Conservation (phyloP, 2,113 vertebrate genomes). For the Hucho hucho region DNA sequence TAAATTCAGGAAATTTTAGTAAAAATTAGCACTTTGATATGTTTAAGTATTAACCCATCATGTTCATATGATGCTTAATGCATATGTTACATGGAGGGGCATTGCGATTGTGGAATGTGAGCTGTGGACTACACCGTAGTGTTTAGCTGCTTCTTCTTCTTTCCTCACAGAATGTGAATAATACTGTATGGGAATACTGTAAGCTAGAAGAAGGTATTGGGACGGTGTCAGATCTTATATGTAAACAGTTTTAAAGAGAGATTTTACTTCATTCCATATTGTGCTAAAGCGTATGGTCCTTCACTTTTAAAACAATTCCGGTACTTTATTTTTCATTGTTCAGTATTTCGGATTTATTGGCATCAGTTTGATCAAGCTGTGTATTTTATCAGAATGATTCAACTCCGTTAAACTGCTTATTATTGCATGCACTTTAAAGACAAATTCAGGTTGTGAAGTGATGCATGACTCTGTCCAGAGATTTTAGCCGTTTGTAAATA, state of each 20-base stretch:
- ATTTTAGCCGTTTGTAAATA: conserved; percentile 99
- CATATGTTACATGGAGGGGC: conserved; percentile 70
- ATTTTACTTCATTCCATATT: conserved; percentile 94
- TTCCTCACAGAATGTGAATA: conserved; percentile 91
- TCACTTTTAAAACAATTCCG: conserved; percentile 68
- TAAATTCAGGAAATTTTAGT: conserved; percentile 97
- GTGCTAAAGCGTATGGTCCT: conserved; percentile 81
- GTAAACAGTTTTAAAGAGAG: conserved; percentile 87
- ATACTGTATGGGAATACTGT: conserved; percentile 77
- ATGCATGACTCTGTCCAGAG: conserved; percentile 94
- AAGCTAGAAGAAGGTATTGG: conserved; percentile 79
- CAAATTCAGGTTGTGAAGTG: conserved; percentile 86
- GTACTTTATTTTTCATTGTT: conserved; percentile 75
- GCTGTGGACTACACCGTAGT: conserved; percentile 73
- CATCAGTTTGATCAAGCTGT: conserved; percentile 82
- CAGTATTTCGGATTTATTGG: conserved; percentile 77
- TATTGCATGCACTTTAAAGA: conserved; percentile 99
- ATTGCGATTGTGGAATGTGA: conserved; percentile 75
- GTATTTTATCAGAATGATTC: conserved; percentile 93
- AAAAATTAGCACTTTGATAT: conserved; percentile 98
- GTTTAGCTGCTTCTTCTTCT: conserved; percentile 79
- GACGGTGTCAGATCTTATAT: conserved; percentile 89
- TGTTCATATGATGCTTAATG: conserved; percentile 85
- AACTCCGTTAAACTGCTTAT: conserved; percentile 86
- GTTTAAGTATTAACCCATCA: conserved; percentile 90